phyloP scores from a whole-genome alignment of 2,113 vertebrate genomes.

The Rutilus rutilus region DNA sequence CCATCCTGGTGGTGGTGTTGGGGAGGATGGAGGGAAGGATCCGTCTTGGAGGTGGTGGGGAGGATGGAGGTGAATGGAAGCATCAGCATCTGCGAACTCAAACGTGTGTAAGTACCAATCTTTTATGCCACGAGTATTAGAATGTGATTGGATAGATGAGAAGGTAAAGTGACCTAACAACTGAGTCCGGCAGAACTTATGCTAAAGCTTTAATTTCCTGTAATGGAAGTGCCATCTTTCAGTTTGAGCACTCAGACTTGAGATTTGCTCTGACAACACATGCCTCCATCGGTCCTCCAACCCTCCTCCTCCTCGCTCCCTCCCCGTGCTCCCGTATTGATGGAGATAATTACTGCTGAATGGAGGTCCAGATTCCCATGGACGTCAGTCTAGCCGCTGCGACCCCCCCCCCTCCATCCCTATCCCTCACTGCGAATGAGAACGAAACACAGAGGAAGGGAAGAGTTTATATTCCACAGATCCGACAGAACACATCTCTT shows the following conservation, averaged over 20 bases:
- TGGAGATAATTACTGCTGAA: constrained; percentile 82
- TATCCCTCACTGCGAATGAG: constrained; percentile 14
- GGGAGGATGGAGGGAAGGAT: too few species aligned
- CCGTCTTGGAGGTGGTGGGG: too few species aligned
- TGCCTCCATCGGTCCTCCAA: constrained; percentile 59
- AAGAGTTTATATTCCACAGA: background rate
- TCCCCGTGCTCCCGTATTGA: constrained; percentile 71
- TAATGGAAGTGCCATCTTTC: background rate
- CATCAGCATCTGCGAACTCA: too few species aligned
- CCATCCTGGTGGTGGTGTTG: too few species aligned
- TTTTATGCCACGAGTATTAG: too few species aligned
- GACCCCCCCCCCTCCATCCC: constrained; percentile 46
- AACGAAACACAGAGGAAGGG: background rate
- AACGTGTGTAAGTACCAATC: too few species aligned
- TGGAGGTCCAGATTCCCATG: constrained; percentile 78
- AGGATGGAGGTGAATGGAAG: too few species aligned
- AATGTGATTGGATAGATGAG: too few species aligned
- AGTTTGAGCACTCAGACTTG: constrained; percentile 46
- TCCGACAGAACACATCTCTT: background rate
- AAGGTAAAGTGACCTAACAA: too few species aligned
- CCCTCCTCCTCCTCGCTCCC: constrained; percentile 61
- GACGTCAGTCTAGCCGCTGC: constrained; percentile 72
- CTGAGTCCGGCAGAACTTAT: too few species aligned
- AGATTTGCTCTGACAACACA: constrained; percentile 30
- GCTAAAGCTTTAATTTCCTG: too few species aligned